Conservation (phyloP, 2,888 invertebrate species). For the Microchrysa polita region DNA sequence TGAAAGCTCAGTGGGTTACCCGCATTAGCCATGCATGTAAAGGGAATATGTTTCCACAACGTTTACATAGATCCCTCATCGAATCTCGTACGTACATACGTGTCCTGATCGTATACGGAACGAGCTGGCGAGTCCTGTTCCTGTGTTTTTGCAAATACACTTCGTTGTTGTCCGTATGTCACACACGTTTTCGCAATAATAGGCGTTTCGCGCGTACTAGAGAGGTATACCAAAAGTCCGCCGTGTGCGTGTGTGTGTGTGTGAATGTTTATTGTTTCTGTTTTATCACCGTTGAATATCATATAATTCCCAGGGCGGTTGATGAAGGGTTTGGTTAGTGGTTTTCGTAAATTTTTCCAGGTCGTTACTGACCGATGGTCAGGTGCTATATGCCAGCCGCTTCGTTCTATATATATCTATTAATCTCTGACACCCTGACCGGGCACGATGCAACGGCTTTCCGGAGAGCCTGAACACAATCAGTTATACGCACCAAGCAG, state of each 20-base stretch:
- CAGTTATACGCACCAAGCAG: conserved; percentile 12
- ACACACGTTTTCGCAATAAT: not conserved
- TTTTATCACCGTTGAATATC: conserved; percentile 21
- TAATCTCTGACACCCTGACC: conserved; percentile 31
- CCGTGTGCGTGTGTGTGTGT: too few relatives aligned
- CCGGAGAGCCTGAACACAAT: conserved; percentile 34
- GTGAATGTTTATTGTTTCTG: conserved; percentile 32
- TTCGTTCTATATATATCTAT: not conserved
- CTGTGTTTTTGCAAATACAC: too few relatives aligned
- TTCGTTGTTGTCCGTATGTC: not conserved
- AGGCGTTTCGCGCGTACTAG: conserved; percentile 6
- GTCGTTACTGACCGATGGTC: not conserved
- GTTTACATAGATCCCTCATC: not conserved
- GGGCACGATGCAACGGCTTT: not conserved
- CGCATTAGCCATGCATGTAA: conserved; percentile 27
- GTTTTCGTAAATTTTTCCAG: conserved; percentile 16
- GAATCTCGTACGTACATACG: not conserved
- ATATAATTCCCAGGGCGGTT: conserved; percentile 15
- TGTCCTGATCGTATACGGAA: not conserved
- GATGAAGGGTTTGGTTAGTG: conserved; percentile 21
- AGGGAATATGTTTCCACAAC: conserved; percentile 12
- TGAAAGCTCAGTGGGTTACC: conserved; percentile 40
- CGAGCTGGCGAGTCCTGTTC: not conserved
- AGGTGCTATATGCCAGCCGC: not conserved
- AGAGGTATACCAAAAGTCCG: too few relatives aligned